These are phyloP conservation scores for Nettapus auritus DNA, from an alignment of 2,113 vertebrate species.

Conservation along the genomic window DNA sequence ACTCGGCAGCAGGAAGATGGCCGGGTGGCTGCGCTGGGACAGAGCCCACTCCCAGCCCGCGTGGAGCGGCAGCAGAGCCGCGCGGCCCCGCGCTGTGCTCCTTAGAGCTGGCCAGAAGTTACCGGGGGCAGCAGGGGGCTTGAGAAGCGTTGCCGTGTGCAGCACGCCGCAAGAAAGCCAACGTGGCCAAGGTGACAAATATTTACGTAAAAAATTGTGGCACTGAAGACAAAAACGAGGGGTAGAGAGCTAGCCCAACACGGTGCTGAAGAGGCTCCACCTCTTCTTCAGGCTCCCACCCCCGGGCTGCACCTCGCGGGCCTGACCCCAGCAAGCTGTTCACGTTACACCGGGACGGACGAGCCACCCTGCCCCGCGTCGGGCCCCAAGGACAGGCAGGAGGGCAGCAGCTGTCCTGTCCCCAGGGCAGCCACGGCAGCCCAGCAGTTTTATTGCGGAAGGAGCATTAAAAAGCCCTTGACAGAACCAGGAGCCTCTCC, in stretches of 20 bases:
- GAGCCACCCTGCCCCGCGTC: rapidly evolving
- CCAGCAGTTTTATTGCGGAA: background rate
- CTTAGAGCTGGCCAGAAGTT: background rate
- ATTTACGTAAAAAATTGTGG: background rate
- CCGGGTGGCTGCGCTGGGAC: rapidly evolving
- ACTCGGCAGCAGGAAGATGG: background rate
- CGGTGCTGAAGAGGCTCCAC: background rate
- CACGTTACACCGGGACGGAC: background rate
- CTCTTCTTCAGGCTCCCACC: background rate
- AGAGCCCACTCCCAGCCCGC: rapidly evolving
- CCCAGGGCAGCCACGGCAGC: background rate
- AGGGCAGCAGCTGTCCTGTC: background rate
- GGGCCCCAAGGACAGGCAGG: background rate
- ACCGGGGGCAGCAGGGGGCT: background rate
- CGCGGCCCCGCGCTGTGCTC: too few species aligned
- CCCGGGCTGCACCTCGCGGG: background rate
- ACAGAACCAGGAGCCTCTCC: background rate
- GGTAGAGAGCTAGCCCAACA: background rate
- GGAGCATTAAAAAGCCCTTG: background rate
- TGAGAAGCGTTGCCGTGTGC: rapidly evolving
- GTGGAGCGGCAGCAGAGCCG: background rate
- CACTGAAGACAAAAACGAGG: background rate
- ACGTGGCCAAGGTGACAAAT: background rate
- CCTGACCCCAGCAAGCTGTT: background rate
- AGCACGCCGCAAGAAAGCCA: background rate